Base-by-base conservation (phyloP, 53 echinoderm and acorn worm genomes). In the Echinometra lucunter region DNA sequence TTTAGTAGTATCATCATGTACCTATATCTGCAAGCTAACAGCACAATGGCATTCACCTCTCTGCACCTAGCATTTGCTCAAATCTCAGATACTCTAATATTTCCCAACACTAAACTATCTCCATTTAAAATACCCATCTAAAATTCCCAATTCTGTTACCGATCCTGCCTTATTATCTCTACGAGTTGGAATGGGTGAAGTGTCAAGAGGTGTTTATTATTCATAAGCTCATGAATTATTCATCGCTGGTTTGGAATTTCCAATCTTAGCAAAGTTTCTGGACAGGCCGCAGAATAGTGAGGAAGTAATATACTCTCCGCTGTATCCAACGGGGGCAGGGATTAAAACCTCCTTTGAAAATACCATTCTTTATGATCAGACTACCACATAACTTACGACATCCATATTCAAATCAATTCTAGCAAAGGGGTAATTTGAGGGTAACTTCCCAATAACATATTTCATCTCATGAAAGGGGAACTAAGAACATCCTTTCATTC, bases 201-300 rank as follows among this genome's bases (percentile, higher is more conserved):
- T 91, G 91, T 91, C 91, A 91, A 69, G 69, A 18, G 69, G 66
- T 45, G 30, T 69, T 91, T n/a, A 66, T 66, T 91, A 91, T 91
- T 91, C 91, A 91, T 91, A 45, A 63, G 60, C 67, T 91, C 69
- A 91, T 91, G 91, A 91, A 66, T 91, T 67, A 91, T 91, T 69
- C 91, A 91, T 66, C 27, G 8, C 37, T 37, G 85, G 60, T 58
- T 89, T 7, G 0, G 57, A 58, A 60, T 89, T 89, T 60, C 49
- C 35, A 57, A 21, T 35, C 11, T 85, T 42, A 49, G 49, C 47
- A 85, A 85, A 44, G n/a, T 85, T 47, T 28, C 85, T 85, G 85
- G 85, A 47, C 85, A 85, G 85, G 85, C 85, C 85, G 49, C 85
- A 85, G 85, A 30, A 21, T 13, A 49, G 85, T 49, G 49, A 28